Evolutionary conservation across 2,113 vertebrate genomes (phyloP).

Genomic region (Labeo rohita): DNA sequence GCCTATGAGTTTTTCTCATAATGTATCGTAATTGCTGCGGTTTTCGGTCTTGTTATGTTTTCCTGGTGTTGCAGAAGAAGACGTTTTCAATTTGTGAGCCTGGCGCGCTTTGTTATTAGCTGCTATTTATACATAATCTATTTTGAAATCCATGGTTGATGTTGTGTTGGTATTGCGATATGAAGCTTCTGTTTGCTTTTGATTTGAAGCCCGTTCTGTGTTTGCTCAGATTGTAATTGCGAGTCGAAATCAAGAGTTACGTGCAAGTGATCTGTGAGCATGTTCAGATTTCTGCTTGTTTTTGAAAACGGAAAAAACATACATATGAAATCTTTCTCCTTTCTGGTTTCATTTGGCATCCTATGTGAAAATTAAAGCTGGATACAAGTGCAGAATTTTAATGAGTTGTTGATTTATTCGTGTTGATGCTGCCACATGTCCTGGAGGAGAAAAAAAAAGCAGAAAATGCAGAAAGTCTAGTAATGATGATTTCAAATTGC

Average conservation of each 20-base stretch:
- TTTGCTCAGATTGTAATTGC: slow-evolving; percentile 42
- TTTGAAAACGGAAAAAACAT: slow-evolving; percentile 23
- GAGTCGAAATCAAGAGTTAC: slow-evolving; percentile 24
- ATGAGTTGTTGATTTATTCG: slow-evolving; percentile 44
- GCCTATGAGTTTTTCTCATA: neutral
- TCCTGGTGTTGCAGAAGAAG: slow-evolving; percentile 25
- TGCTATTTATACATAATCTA: slow-evolving; percentile 35
- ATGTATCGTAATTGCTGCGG: neutral
- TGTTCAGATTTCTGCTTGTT: slow-evolving; percentile 29
- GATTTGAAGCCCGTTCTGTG: slow-evolving; percentile 31
- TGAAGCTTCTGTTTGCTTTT: slow-evolving; percentile 36
- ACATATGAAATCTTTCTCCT: slow-evolving; percentile 11
- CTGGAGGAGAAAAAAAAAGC: neutral
- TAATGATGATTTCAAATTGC: slow-evolving; percentile 26
- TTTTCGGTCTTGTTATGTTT: slow-evolving; percentile 43
- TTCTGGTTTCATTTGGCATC: slow-evolving; percentile 16
- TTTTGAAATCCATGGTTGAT: slow-evolving; percentile 35
- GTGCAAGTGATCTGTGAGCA: slow-evolving; percentile 38
- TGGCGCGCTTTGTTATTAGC: slow-evolving; percentile 26
- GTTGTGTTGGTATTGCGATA: slow-evolving; percentile 31
- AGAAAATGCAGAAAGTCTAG: slow-evolving; percentile 17
- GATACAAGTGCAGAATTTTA: slow-evolving; percentile 34
- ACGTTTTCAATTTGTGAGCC: neutral
- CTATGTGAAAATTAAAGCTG: slow-evolving; percentile 50
- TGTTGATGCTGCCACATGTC: slow-evolving; percentile 32